Base-by-base conservation (phyloP, 2,888 invertebrate genomes). In the Lapara coniferarum region DNA sequence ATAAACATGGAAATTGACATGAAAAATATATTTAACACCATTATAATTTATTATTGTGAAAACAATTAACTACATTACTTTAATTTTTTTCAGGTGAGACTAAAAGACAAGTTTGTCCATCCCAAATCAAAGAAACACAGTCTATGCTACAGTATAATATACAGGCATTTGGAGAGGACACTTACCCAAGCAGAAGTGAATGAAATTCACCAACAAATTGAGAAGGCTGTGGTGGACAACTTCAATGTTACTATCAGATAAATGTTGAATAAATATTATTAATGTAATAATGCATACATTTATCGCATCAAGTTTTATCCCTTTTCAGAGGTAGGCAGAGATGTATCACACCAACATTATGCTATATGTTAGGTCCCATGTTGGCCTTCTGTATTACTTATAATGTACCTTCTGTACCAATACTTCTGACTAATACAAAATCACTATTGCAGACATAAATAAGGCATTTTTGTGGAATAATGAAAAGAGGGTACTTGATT, bases 161-260 rank as follows among this genome's bases (percentile, higher is more conserved):
- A 99, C 85, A 95, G 99, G 67, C 98, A 99, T 85, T 96, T 98
- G 96, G 98, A 98, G 82, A 95, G 96, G 73, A 98, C 98, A 0
- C 92, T 99, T 55, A 97, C 96, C 0, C 97, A 98, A 85, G 94
- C 94, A 0, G 99, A 99, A 93, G 98, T 98, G 0, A 98, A 97
- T 87, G 81, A 91, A 66, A 89, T 99, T n/a, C 99, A 99, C 84
- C 92, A 95, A 76, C 87, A 95, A 78, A 98, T 99, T 72, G 96
- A 95, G 75, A 88, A 94, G 14, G 91, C 94, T 13, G 95, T 95
- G 2, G 77, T 81, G 0, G 78, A 84, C 10, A 66, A 85, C 0
- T 93, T 89, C 68, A 82, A 84, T 79, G 86, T 93, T 72, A 83
- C 81, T 72, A 89, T 93, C 63, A 87, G 93, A 89, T 93, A 88